phyloP scores from a whole-genome alignment of 2,113 vertebrate species.

The Monopterus albus region DNA sequence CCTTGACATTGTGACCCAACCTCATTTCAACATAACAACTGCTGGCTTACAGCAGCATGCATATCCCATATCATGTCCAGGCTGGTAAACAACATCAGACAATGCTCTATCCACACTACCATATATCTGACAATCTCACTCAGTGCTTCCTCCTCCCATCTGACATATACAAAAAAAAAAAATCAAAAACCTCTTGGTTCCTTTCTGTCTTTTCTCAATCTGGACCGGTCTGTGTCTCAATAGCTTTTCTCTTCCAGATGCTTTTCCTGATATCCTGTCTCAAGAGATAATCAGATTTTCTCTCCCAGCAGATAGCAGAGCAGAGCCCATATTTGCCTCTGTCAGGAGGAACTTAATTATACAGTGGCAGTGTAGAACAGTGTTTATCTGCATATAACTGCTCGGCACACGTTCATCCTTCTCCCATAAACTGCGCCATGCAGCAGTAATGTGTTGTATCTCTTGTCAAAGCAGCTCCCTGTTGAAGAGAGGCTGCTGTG shows the following conservation, averaged over 20 bases:
- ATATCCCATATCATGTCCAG: neutral
- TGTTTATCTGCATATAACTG: conserved; percentile 74
- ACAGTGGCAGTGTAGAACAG: conserved; percentile 53
- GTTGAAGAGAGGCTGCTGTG: conserved; percentile 38
- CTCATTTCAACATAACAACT: conserved; percentile 31
- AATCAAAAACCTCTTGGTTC: conserved; percentile 12
- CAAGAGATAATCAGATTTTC: conserved; percentile 76
- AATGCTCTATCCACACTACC: neutral
- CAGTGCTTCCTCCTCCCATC: conserved; percentile 4
- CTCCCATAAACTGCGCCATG: conserved; percentile 62
- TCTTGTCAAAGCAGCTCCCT: conserved; percentile 69
- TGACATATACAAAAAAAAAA: conserved; percentile 26
- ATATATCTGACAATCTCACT: neutral
- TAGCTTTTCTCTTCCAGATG: conserved; percentile 69
- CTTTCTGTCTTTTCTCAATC: conserved; percentile 37
- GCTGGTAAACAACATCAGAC: conserved; percentile 16
- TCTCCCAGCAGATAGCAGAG: conserved; percentile 74
- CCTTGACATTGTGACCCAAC: conserved; percentile 13
- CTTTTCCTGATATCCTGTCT: conserved; percentile 74
- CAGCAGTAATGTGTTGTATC: conserved; percentile 53
- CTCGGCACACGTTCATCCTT: conserved; percentile 50
- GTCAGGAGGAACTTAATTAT: conserved; percentile 78
- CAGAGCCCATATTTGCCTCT: conserved; percentile 67
- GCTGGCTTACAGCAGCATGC: conserved; percentile 11
- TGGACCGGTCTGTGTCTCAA: conserved; percentile 51